Evolutionary conservation across 2,888 invertebrate genomes (phyloP).

Genomic region (Apeira syringaria): DNA sequence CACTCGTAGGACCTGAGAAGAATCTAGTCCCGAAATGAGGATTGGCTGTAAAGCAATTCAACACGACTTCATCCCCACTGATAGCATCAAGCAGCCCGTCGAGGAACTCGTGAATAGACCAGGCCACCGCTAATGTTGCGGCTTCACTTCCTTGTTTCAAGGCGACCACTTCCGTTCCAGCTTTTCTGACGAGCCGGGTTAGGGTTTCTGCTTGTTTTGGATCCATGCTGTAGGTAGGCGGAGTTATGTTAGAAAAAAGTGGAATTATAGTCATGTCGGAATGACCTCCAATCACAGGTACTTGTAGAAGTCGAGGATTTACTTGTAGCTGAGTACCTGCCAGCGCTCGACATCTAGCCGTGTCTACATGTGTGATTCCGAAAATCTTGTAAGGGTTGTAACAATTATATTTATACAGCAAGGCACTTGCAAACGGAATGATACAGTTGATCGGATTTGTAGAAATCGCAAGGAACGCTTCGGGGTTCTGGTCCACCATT

Average conservation of each 20-base stretch:
- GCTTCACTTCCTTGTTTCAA: conserved; percentile 52
- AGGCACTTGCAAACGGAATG: conserved; percentile 55
- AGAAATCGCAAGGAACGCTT: conserved; percentile 56
- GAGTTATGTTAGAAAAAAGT: conserved; percentile 57
- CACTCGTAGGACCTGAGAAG: conserved; percentile 55
- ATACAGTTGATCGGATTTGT: conserved; percentile 62
- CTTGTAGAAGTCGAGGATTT: conserved; percentile 39
- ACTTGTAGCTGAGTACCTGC: conserved; percentile 43
- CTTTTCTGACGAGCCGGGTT: conserved; percentile 53
- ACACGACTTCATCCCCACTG: conserved; percentile 42
- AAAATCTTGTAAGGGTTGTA: conserved; percentile 60
- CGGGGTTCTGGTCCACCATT: conserved; percentile 49
- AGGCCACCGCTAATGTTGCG: conserved; percentile 53
- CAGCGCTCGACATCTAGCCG: conserved; percentile 46
- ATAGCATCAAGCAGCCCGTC: conserved; percentile 52
- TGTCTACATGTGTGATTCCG: conserved; percentile 61
- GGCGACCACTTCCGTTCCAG: conserved; percentile 52
- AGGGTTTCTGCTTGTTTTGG: conserved; percentile 48
- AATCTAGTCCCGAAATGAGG: conserved; percentile 59
- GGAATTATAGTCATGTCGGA: conserved; percentile 63
- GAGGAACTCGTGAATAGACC: conserved; percentile 58
- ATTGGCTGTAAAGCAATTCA: conserved; percentile 55
- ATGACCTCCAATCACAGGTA: conserved; percentile 66
- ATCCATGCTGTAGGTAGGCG: conserved; percentile 39
- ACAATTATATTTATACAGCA: conserved; percentile 47